Conservation (phyloP, 2,888 invertebrate species). For the Cryptocephalus moraei region DNA sequence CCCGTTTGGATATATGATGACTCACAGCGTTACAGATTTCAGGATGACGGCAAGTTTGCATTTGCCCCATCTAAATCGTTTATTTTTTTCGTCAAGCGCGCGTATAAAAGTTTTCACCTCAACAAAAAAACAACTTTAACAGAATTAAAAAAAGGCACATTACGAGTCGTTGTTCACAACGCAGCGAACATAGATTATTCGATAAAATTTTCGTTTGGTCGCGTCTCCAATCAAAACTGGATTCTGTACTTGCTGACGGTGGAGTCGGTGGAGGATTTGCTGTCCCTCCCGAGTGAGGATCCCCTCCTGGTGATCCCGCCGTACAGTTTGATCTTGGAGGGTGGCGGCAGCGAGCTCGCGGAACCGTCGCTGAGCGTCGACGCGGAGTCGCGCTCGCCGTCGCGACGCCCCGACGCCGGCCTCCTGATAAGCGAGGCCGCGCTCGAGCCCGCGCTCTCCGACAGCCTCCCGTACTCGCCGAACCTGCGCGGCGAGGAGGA, state of each 20-base stretch:
- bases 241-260: constrained; percentile 62
- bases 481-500: too few species aligned
- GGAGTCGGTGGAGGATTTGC: constrained; percentile 37
- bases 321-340: constrained; percentile 44
- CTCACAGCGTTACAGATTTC: too few species aligned
- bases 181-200: too few species aligned
- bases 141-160: too few species aligned
- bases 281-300: constrained; percentile 45
- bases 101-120: too few species aligned
- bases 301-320: constrained; percentile 43
- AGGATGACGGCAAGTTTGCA: too few species aligned
- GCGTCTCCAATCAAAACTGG: constrained; percentile 47
- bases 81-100: too few species aligned
- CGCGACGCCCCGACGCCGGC: constrained; percentile 24
- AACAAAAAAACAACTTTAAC: too few species aligned
- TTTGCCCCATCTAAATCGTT: too few species aligned
- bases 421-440: constrained; percentile 29
- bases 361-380: constrained; percentile 47
- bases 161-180: too few species aligned
- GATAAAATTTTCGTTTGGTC: too few species aligned
- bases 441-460: constrained; percentile 40
- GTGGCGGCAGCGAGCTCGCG: constrained; percentile 47
- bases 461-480: constrained; percentile 49
- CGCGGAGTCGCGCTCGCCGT: constrained; percentile 43
- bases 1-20: too few species aligned